Evolutionary conservation across 2,113 vertebrate genomes (phyloP).

Genomic region (Electrona antarctica): DNA sequence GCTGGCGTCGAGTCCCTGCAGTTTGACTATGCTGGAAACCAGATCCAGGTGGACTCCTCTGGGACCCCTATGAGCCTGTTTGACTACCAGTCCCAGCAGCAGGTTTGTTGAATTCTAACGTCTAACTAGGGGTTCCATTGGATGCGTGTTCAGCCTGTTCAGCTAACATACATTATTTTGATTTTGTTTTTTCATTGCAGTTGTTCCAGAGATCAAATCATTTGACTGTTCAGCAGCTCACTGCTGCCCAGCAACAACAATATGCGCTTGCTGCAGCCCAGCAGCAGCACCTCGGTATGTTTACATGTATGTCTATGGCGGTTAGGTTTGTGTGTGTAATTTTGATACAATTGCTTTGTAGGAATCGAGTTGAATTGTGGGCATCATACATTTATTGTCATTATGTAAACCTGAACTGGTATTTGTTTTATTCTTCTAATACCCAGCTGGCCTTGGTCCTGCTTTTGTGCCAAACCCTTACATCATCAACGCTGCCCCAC

Average conservation of each 20-base stretch:
- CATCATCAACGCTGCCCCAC: conserved; percentile 95
- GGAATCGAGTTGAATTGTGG: neutral
- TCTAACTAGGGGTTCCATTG: neutral
- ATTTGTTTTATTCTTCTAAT: conserved; percentile 50
- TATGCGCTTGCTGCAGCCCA: conserved; percentile 95
- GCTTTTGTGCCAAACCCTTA: conserved; percentile 99
- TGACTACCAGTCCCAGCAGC: conserved; percentile 97
- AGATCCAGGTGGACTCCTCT: conserved; percentile 96
- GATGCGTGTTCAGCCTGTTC: neutral
- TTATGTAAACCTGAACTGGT: conserved; percentile 5
- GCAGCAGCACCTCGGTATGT: conserved; percentile 94
- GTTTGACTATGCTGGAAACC: conserved; percentile 96
- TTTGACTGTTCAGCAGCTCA: conserved; percentile 93
- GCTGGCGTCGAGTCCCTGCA: conserved; percentile 93
- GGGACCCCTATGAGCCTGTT: conserved; percentile 93
- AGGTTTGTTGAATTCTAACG: conserved; percentile 80
- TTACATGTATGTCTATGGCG: neutral
- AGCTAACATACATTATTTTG: neutral
- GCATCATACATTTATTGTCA: neutral
- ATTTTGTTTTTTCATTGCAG: conserved; percentile 62
- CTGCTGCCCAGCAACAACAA: conserved; percentile 95
- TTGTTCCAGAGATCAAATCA: conserved; percentile 94
- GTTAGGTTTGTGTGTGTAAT: neutral
- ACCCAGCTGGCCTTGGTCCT: conserved; percentile 92
- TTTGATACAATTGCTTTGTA: neutral